Conservation (phyloP, 1,140 invertebrate genomes). For the Homalodisca vitripennis region DNA sequence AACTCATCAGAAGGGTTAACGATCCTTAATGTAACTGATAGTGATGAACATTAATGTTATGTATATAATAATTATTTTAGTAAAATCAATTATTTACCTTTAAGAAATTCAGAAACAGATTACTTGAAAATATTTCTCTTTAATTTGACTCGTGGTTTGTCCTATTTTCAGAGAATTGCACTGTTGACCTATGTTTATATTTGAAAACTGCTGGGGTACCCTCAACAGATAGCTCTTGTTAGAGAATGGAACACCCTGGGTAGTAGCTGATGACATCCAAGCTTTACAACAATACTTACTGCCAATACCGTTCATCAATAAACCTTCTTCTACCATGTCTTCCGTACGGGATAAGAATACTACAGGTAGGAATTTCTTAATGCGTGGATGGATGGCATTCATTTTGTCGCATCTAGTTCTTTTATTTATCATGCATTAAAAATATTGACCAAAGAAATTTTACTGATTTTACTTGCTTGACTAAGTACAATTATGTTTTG, state of each 20-base stretch:
- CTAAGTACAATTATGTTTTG: no score
- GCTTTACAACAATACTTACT: slow-evolving; percentile 77
- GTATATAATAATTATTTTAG: background rate
- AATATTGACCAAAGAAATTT: no score
- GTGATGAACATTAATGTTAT: background rate
- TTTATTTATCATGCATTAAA: no score
- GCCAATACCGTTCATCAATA: slow-evolving; percentile 70
- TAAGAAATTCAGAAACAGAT: background rate
- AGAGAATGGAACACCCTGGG: slow-evolving; percentile 75
- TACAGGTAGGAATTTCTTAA: slow-evolving; percentile 61
- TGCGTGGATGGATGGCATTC: no score
- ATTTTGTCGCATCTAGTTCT: no score
- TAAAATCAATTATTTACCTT: background rate
- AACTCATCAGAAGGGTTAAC: background rate
- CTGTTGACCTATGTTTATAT: slow-evolving; percentile 80
- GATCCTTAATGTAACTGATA: background rate
- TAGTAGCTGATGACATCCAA: slow-evolving; percentile 63
- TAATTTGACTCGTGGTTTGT: background rate
- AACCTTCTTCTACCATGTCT: slow-evolving; percentile 57
- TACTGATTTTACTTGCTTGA: no score
- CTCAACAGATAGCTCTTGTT: slow-evolving; percentile 78
- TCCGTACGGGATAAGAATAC: slow-evolving; percentile 66
- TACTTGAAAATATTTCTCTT: background rate
- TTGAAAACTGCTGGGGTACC: slow-evolving; percentile 82
- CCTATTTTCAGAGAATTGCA: slow-evolving; percentile 62